phyloP scores from a whole-genome alignment of 2,888 invertebrate species.

The Cartodere bifasciata region DNA sequence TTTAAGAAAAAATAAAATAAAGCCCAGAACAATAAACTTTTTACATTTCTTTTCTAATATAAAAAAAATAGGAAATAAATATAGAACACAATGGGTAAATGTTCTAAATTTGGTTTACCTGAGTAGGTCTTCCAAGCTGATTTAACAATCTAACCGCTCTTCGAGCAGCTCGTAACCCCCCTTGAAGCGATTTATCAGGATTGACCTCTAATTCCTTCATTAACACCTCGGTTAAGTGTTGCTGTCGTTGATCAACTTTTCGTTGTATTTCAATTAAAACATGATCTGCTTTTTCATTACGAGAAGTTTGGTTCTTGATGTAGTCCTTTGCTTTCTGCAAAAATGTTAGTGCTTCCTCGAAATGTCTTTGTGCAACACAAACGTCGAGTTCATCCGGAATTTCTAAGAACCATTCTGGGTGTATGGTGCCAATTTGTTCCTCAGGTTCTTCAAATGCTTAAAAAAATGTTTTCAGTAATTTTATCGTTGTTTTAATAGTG shows the following conservation, averaged over 20 bases:
- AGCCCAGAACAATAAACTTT: slow-evolving; percentile 5
- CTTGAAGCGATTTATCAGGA: slow-evolving; percentile 82
- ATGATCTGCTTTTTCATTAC: slow-evolving; percentile 32
- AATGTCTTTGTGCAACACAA: slow-evolving; percentile 87
- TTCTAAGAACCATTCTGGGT: slow-evolving; percentile 81
- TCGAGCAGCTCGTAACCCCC: slow-evolving; percentile 74
- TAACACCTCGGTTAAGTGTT: slow-evolving; percentile 71
- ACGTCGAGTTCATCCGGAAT: slow-evolving; percentile 91
- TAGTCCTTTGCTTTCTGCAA: slow-evolving; percentile 56
- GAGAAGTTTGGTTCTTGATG: slow-evolving; percentile 28
- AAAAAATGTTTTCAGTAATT: slow-evolving; percentile 10
- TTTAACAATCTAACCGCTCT: slow-evolving; percentile 76
- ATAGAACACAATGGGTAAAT: neutral
- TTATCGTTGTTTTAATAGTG: no score
- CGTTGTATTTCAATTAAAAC: slow-evolving; percentile 38
- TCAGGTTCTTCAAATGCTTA: slow-evolving; percentile 34
- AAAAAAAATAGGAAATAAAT: neutral
- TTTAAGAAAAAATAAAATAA: slow-evolving; percentile 5
- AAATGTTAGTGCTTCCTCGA: slow-evolving; percentile 79
- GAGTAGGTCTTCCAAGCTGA: slow-evolving; percentile 55
- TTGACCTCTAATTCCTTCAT: slow-evolving; percentile 80
- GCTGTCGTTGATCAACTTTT: slow-evolving; percentile 55
- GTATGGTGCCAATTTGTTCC: slow-evolving; percentile 27
- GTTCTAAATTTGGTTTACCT: slow-evolving; percentile 29
- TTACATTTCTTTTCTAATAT: neutral